These are phyloP conservation scores for Julus scandinavius DNA, from an alignment of 2,888 invertebrate species.

Conservation along the genomic window DNA sequence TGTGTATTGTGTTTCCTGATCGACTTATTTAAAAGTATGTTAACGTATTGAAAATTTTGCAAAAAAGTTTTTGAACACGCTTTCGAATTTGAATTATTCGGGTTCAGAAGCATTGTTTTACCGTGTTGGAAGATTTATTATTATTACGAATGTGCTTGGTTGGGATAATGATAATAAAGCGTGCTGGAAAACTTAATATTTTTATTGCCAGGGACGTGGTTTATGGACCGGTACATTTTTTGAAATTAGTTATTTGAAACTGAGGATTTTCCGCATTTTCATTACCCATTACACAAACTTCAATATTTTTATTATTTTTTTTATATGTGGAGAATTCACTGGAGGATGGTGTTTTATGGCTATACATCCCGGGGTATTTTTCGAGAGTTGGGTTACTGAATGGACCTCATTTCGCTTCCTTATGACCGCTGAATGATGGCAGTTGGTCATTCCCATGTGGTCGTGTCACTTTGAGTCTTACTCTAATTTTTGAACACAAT, in stretches of 20 bases:
- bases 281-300: background rate
- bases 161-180: background rate
- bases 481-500: conserved; percentile 32
- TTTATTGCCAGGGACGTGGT: background rate
- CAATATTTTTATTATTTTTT: conserved; percentile 39
- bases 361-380: background rate
- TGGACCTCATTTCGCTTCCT: conserved; percentile 27
- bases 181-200: background rate
- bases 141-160: conserved; percentile 13
- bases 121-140: background rate
- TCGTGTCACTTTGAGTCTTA: background rate
- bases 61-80: background rate
- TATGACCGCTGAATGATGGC: conserved; percentile 24
- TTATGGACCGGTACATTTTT: conserved; percentile 2
- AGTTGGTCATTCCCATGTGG: conserved; percentile 21
- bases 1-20: too few species aligned
- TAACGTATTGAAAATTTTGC: too few species aligned
- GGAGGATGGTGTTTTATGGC: conserved; percentile 29
- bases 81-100: background rate
- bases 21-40: too few species aligned
- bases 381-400: conserved; percentile 12
- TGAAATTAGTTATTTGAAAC: conserved; percentile 30
- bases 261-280: background rate
- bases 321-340: conserved; percentile 15
- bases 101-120: background rate